A percentile compares a stretch with the other conserved stretches of the same genome.
phyloP scores from a whole-genome alignment of 2,888 invertebrate genomes.

The Plagodis pulveraria region DNA sequence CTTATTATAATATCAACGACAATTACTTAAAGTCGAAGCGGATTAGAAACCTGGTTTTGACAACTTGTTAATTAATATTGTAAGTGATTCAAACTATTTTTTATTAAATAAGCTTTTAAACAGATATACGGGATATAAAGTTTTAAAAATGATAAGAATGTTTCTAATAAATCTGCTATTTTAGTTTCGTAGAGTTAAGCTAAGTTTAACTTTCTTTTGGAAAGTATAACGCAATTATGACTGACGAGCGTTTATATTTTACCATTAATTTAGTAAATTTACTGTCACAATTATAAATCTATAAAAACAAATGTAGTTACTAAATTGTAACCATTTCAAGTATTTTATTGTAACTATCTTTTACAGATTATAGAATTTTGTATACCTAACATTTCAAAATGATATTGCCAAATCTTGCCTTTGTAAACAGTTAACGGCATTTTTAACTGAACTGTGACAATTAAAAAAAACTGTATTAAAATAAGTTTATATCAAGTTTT shows the following conservation, averaged over 20 bases:
- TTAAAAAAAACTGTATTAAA: no score
- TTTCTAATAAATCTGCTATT: not conserved
- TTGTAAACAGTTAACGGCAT: no score
- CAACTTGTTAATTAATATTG: no score
- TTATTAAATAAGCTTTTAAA: no score
- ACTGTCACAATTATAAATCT: not conserved
- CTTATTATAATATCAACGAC: not conserved
- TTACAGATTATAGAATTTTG: no score
- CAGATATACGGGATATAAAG: no score
- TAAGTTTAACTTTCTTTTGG: not conserved
- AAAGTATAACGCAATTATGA: conserved; percentile 15
- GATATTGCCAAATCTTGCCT: no score
- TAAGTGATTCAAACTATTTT: no score
- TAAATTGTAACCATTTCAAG: not conserved
- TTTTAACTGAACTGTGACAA: no score
- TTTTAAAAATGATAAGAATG: no score
- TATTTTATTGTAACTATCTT: not conserved
- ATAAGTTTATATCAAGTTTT: no score
- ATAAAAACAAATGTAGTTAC: not conserved
- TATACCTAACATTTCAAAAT: no score
- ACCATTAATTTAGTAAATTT: not conserved
- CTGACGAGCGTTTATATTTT: conserved; percentile 13
- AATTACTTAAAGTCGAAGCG: not conserved
- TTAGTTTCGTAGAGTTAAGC: not conserved
- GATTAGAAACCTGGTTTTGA: not conserved